Evolutionary conservation across 2,113 vertebrate genomes (phyloP), one percentile per base, ranked within the genome.

Genomic region (Nothobranchius kuhntae): DNA sequence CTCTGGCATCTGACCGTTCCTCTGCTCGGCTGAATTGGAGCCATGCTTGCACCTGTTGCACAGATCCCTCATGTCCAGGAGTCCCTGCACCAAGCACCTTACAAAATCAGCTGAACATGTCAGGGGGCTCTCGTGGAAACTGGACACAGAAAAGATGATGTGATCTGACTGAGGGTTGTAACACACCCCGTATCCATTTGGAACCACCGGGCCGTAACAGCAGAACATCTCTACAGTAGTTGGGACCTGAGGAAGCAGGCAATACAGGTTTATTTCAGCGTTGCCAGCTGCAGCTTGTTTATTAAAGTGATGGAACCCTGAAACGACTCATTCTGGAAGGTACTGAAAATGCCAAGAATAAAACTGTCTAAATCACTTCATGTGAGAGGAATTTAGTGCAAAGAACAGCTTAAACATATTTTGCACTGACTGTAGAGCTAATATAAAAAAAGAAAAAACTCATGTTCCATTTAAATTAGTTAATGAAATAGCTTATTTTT

Each of bases 161-260:
- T 95, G 91, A 65, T 95, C 92, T 8, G 94, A 88, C 88, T 97
- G 95, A 40, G 97, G 96, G 79, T 99, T 99, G 47, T 99, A 99
- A 82, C 96, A 98, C 6, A 89, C 90, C 0, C 97, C 97, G 0
- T 99, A 99, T 24, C 98, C 98, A 0, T 96, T 88, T 9, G 95
- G 95, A 24, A 98, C 93, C 75, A 99, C 96, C 0, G 98, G 97
- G 13, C 98, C 98, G 0, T 99, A 99, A 89, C 96, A 98, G 93
- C 97, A 98, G 83, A 99, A 98, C 94, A 97, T 96, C 74, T 98
- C 96, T 77, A 90, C 95, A 13, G 93, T 94, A 0, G 97, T 98
- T 44, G 96, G 96, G 61, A 99, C 96, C 98, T 99, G 89, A 48
- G 63, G 81, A 51, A 53, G 80, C 21, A 21, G 21, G 21, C 21